Conservation (phyloP, 2,888 invertebrate genomes). For the Pecten maximus region DNA sequence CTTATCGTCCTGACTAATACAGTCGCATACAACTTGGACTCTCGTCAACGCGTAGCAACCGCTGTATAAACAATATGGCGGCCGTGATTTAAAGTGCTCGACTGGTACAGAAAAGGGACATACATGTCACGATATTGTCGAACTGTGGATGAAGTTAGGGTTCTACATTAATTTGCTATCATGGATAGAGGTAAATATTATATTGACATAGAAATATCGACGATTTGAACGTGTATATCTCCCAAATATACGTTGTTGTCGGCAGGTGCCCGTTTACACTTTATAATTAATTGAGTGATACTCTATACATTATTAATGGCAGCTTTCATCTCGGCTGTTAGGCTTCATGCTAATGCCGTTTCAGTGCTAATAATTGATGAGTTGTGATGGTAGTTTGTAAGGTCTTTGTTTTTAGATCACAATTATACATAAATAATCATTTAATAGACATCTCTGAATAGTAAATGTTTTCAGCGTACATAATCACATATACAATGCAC, state of each 20-base stretch:
- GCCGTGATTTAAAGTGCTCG: not conserved
- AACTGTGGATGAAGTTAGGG: not conserved
- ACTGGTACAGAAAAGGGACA: not conserved
- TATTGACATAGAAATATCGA: not conserved
- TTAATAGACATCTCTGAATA: too few relatives aligned
- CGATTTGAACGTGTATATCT: not conserved
- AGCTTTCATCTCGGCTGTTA: not conserved
- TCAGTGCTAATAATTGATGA: not conserved
- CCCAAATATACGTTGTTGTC: not conserved
- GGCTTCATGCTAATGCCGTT: not conserved
- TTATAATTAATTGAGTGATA: not conserved
- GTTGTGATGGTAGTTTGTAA: not conserved
- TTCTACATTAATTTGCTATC: not conserved
- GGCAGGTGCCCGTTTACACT: slow-evolving; percentile 1
- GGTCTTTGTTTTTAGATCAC: not conserved
- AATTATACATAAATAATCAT: not conserved
- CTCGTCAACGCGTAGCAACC: slow-evolving; percentile 26
- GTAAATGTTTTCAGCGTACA: too few relatives aligned
- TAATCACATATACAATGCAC: too few relatives aligned
- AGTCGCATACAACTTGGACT: not conserved
- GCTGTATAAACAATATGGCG: slow-evolving; percentile 28
- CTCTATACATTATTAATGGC: not conserved
- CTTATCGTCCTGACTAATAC: not conserved
- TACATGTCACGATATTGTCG: slow-evolving; percentile 26
- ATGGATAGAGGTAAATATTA: not conserved